phyloP scores from a whole-genome alignment of 2,797 vertebrate species.

The Esox lucius region DNA sequence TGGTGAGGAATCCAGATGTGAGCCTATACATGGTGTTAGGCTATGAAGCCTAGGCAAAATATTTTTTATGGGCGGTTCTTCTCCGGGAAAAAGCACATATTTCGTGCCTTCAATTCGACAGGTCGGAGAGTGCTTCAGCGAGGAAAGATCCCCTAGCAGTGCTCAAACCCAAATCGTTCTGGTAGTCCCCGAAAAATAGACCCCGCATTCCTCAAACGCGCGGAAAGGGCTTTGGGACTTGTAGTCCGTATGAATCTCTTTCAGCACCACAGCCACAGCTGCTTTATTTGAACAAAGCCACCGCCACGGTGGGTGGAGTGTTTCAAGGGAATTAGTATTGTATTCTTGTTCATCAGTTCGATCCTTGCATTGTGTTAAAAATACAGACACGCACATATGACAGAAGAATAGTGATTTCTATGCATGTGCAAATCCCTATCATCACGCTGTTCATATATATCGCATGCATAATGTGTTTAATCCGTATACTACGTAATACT shows the following conservation, averaged over 20 bases:
- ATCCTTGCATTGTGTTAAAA: not conserved
- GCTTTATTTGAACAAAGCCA: not conserved
- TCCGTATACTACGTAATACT: no score
- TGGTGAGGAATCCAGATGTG: not conserved
- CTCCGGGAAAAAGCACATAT: not conserved
- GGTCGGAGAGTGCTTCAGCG: not conserved
- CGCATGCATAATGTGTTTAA: no score
- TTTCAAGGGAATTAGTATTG: not conserved
- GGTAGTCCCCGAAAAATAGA: not conserved
- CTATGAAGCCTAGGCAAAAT: not conserved
- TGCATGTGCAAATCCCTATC: no score
- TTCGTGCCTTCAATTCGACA: not conserved
- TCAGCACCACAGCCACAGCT: not conserved
- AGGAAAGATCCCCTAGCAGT: not conserved
- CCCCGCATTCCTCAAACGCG: slow-evolving; percentile 28
- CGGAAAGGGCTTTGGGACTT: slow-evolving; percentile 29
- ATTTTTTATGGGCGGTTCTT: not conserved
- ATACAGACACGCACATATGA: not conserved
- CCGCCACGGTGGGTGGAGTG: not conserved
- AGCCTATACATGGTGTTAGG: not conserved
- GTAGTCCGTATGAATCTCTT: slow-evolving; percentile 31
- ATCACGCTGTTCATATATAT: no score
- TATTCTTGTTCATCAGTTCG: not conserved
- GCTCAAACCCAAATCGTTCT: not conserved
- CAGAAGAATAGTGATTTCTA: not conserved